Evolutionary conservation across 2,888 invertebrate species (phyloP), one percentile per base, ranked within the genome.

Genomic region (Scaptomyza reducta): DNA sequence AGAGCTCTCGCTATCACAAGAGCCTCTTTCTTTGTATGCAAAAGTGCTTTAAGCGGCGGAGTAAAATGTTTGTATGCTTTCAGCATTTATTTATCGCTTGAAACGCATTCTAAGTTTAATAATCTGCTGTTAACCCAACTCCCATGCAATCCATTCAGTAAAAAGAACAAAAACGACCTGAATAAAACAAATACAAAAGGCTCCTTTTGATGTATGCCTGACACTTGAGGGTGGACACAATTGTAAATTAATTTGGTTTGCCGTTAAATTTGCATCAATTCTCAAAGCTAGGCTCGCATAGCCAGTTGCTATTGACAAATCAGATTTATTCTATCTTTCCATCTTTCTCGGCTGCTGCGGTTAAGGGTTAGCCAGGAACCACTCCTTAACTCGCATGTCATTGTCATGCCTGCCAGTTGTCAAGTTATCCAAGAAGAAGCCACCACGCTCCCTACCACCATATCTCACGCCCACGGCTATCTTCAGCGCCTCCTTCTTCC

Each of bases 151-250:
- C n/a, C 56, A 42, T 18, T 16, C 11, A 13, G 40, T 3, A 3
- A 45, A 13, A 49, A 25, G 49, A 38, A 33, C 25, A 33, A 29
- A 11, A 41, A 11, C 13, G 13, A 22, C 22, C 1, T 22, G 22
- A 22, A 49, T 10, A 13, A 13, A 41, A 41, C 33, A 31, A 6
- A 16, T 11, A 40, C 41, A 33, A 18, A 6, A 25, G 38, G 42
- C 66, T 60, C 44, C 71, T 60, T 77, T 81, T 74, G 70, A 81
- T 71, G 75, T 83, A 47, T 76, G 66, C 41, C 53, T 62, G 74
- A 64, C 70, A 74, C 85, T 83, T 79, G 77, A 80, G 86, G 83
- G 78, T 86, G 86, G 77, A 86, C 77, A 80, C 79, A 84, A 86
- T 84, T 75, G 70, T 45, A 74, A 84, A 83, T 86, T 84, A 86